Conservation (phyloP, 2,113 vertebrate genomes). For the Nycticebus coucang region DNA sequence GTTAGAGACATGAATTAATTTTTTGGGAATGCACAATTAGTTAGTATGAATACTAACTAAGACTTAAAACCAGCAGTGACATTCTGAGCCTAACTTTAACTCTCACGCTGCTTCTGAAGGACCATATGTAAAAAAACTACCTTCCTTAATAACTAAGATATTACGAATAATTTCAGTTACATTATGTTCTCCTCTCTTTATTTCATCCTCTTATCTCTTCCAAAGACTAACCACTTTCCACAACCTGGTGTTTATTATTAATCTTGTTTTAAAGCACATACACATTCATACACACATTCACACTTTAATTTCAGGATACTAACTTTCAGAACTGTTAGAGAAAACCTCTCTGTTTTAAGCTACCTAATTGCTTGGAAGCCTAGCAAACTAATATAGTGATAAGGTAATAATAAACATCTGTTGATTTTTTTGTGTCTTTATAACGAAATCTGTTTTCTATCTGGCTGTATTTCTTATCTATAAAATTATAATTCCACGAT, state of each 20-base stretch:
- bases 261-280: not conserved
- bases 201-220: not conserved
- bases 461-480: not conserved
- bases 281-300: not conserved
- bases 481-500: not conserved
- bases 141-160: not conserved
- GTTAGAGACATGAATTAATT: not conserved
- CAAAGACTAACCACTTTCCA: not conserved
- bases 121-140: not conserved
- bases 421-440: not conserved
- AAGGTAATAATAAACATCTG: not conserved
- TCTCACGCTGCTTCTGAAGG: not conserved
- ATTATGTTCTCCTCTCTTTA: not conserved
- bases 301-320: not conserved
- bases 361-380: not conserved
- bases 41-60: not conserved
- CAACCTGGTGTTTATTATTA: not conserved
- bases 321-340: not conserved
- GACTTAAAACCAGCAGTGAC: not conserved
- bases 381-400: not conserved
- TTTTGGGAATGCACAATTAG: not conserved
- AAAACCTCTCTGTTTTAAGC: not conserved
- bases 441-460: not conserved
- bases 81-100: not conserved
- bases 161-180: not conserved